A percentile compares a stretch with the other conserved stretches of the same genome.
phyloP scores from a whole-genome alignment of 2,797 vertebrate genomes.

The Sebastes matsubarae region DNA sequence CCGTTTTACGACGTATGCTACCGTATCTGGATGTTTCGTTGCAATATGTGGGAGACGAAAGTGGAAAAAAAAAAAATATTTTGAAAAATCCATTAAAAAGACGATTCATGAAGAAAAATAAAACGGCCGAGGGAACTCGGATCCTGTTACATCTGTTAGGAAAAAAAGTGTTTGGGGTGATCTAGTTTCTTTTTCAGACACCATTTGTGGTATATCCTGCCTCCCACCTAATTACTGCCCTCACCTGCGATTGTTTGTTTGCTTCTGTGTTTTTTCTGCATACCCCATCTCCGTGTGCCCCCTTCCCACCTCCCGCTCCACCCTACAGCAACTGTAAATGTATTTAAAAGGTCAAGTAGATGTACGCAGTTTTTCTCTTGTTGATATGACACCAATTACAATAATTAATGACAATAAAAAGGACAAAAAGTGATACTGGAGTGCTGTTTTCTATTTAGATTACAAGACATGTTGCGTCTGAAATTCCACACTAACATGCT shows the following conservation, averaged over 20 bases:
- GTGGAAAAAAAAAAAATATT: constrained; percentile 32
- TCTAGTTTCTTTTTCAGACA: constrained; percentile 76
- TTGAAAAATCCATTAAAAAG: constrained; percentile 53
- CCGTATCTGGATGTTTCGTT: constrained; percentile 77
- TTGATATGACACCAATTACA: constrained; percentile 84
- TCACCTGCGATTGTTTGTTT: constrained; percentile 80
- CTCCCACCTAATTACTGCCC: constrained; percentile 66
- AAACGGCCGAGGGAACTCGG: constrained; percentile 38
- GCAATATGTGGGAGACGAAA: constrained; percentile 60
- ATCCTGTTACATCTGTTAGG: constrained; percentile 73
- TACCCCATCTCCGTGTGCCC: constrained; percentile 69
- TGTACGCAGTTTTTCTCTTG: constrained; percentile 87
- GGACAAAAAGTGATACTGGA: constrained; percentile 57
- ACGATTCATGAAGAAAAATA: constrained; percentile 53
- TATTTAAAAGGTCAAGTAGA: constrained; percentile 88
- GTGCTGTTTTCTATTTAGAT: constrained; percentile 29
- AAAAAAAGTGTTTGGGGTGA: constrained; percentile 72
- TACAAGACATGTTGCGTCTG: not conserved
- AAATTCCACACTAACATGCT: too few species aligned
- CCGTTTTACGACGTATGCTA: constrained; percentile 60
- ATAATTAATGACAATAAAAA: constrained; percentile 85
- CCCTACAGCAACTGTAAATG: constrained; percentile 84
- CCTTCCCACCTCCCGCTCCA: constrained; percentile 54
- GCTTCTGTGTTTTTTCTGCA: constrained; percentile 86
- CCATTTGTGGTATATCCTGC: constrained; percentile 80